Base-by-base conservation (phyloP, 2,888 invertebrate genomes). In the Drosophila tanythrix region DNA sequence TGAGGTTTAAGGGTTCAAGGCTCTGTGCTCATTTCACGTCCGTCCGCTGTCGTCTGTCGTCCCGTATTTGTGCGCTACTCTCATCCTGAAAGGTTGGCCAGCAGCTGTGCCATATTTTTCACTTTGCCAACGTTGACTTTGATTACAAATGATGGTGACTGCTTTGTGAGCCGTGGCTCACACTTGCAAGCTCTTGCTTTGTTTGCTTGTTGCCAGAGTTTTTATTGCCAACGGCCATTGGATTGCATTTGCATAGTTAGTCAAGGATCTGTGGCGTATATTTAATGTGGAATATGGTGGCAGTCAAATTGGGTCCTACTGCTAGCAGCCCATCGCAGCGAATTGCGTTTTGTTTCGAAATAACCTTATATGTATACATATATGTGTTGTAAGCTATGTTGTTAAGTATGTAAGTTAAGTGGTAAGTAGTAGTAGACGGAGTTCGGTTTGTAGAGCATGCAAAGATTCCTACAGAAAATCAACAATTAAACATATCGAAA, bases 121-220 rank as follows among this genome's bases (percentile, higher is more conserved):
- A 69, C 59, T 59, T 76, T 76, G 73, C 68, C 75, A 59, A 63
- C 73, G 71, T 67, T 83, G 82, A 80, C 79, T 84, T 83, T 89
- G 89, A 89, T 85, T 82, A 79, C 79, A 85, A 87, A 79, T 89
- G 83, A 89, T 81, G 76, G 82, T 67, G 74, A 58, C 64, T 70
- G 71, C 57, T 65, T 62, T 60, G 53, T 46, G 51, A 55, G 56
- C 43, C 55, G 50, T 59, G 64, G 36, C 60, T 60, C 59, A 58
- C 63, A 74, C 59, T 72, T 65, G 62, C 72, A 50, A 33, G 62
- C 43, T 46, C 55, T 65, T 55, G 60, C 40, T 66, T 64, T 74
- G 67, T 62, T 50, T 57, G 69, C 51, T 64, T 63, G 63, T 64
- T 74, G 59, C 57, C 74, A 58, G 61, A 79, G 65, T 71, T 79